Evolutionary conservation across 2,888 invertebrate species (phyloP).

Genomic region (Hipparchia sbordonii): DNA sequence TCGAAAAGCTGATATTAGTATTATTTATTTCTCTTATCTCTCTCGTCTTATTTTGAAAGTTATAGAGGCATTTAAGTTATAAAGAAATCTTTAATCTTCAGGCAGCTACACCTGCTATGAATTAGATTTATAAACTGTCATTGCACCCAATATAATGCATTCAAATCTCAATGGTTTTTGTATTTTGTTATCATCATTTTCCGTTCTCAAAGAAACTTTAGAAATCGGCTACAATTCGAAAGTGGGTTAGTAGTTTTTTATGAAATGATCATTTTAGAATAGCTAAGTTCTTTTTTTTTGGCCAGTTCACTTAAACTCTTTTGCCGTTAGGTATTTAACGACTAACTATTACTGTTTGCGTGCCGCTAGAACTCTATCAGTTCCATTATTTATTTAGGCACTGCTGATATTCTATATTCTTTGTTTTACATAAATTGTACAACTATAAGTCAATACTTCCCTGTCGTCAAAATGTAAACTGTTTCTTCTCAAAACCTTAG

Average conservation of each 20-base stretch:
- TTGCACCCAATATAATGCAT: constrained; percentile 32
- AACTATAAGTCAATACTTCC: constrained; percentile 14
- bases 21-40: no score
- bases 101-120: constrained; percentile 25
- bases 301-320: constrained; percentile 49
- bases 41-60: neutral
- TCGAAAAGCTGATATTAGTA: neutral
- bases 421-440: neutral
- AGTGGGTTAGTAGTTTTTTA: constrained; percentile 57
- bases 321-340: constrained; percentile 56
- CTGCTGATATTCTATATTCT: constrained; percentile 18
- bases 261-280: constrained; percentile 48
- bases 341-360: constrained; percentile 38
- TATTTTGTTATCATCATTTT: constrained; percentile 35
- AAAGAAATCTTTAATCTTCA: constrained; percentile 19
- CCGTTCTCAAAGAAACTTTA: constrained; percentile 43
- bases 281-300: constrained; percentile 40
- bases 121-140: constrained; percentile 26
- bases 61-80: neutral
- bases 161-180: constrained; percentile 29
- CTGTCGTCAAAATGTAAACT: constrained; percentile 6
- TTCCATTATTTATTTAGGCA: constrained; percentile 32
- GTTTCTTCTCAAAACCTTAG: constrained; percentile 16
- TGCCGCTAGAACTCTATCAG: constrained; percentile 19
- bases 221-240: constrained; percentile 55